A percentile compares a stretch with the other conserved stretches of the same genome.
Conservation (phyloP, 2,797 vertebrate species). For the Mormyrops boulengeri region DNA sequence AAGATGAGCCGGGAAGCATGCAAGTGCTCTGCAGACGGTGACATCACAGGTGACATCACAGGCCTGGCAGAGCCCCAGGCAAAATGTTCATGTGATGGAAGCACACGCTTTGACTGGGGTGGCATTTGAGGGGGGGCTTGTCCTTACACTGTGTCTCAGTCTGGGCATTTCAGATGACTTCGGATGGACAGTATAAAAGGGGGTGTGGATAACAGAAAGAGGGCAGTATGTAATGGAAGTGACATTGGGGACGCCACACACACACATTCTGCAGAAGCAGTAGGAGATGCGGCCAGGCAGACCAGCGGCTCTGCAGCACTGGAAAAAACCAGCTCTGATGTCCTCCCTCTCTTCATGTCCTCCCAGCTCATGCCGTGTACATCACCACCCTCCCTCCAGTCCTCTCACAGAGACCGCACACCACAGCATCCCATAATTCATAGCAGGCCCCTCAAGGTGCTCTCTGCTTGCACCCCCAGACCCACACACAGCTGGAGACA, state of each 20-base stretch:
- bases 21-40: neutral
- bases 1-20: neutral
- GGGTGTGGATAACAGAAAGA: neutral
- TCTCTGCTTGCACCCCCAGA: neutral
- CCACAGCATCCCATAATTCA: conserved; percentile 48
- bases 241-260: neutral
- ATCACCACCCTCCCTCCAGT: conserved; percentile 46
- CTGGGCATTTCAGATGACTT: neutral
- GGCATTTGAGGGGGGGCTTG: neutral
- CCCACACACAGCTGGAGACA: neutral
- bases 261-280: neutral
- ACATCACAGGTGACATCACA: neutral
- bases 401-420: conserved; percentile 34
- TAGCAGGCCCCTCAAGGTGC: conserved; percentile 33
- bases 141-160: neutral
- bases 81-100: neutral
- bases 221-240: neutral
- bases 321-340: neutral
- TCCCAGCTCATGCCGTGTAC: conserved; percentile 34
- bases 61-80: neutral
- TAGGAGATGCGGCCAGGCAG: neutral
- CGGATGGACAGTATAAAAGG: neutral
- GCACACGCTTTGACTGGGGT: neutral
- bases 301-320: neutral
- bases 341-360: neutral